Evolutionary conservation across 2,797 vertebrate species (phyloP).

Genomic region (Chelonia mydas): DNA sequence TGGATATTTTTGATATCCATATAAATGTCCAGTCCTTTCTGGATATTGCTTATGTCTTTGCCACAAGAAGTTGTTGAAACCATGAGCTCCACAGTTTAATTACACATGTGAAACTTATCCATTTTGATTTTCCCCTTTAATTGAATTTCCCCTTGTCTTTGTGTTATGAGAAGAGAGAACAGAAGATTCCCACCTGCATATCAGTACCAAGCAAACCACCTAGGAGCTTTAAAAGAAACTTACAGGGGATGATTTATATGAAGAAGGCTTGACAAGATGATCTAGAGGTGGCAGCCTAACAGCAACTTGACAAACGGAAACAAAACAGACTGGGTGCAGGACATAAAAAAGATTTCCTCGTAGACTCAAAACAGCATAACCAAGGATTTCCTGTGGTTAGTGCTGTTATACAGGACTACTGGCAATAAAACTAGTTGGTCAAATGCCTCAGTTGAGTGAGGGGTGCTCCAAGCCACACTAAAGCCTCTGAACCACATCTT

Average conservation of each 20-base stretch:
- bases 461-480: background rate
- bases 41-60: too few relatives aligned
- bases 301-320: background rate
- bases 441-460: accelerated
- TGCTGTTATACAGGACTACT: accelerated
- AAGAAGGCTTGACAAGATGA: background rate
- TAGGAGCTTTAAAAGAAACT: background rate
- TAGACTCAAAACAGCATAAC: background rate
- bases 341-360: background rate
- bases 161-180: background rate
- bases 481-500: accelerated
- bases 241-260: background rate
- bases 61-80: too few relatives aligned
- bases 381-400: accelerated
- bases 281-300: background rate
- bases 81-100: too few relatives aligned
- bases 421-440: background rate
- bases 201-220: background rate
- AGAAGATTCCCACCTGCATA: accelerated
- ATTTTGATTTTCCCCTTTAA: too few relatives aligned
- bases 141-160: background rate
- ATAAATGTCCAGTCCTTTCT: too few relatives aligned
- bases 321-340: background rate
- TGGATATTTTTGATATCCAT: too few relatives aligned
- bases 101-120: too few relatives aligned